Percentiles rank a stretch among this genome's conserved stretches.
Conservation (phyloP, 2,888 invertebrate genomes). For the Campoletis raptor region DNA sequence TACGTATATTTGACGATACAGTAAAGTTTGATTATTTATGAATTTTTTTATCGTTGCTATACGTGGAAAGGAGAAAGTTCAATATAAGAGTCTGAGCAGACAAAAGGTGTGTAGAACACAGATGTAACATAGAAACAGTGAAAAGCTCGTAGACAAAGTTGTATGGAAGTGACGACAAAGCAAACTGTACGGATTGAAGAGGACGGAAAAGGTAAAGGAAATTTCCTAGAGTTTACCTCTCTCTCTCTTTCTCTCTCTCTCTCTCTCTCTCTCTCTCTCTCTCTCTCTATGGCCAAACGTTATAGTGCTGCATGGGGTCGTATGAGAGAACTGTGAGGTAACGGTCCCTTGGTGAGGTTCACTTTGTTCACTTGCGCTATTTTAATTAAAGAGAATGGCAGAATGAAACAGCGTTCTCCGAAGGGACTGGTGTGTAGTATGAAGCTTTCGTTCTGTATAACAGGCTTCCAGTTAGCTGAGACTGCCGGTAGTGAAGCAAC, state of each 20-base stretch:
- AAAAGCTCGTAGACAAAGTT: slow-evolving; percentile 17
- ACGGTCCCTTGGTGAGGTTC: slow-evolving; percentile 59
- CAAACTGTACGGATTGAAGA: slow-evolving; percentile 25
- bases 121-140: slow-evolving; percentile 35
- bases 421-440: slow-evolving; percentile 44
- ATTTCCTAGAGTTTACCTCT: slow-evolving; percentile 58
- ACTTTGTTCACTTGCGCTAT: slow-evolving; percentile 72
- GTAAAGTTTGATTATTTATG: neutral
- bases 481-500: slow-evolving; percentile 7
- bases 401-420: slow-evolving; percentile 70
- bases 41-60: slow-evolving; percentile 25
- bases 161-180: slow-evolving; percentile 58
- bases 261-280: neutral
- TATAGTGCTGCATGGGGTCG: slow-evolving; percentile 50
- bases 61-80: slow-evolving; percentile 29
- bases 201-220: slow-evolving; percentile 57
- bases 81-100: slow-evolving; percentile 45
- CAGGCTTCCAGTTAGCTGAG: slow-evolving; percentile 18
- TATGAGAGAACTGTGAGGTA: slow-evolving; percentile 51
- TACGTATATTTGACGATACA: neutral
- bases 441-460: slow-evolving; percentile 35
- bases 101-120: slow-evolving; percentile 50
- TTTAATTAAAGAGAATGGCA: slow-evolving; percentile 78
- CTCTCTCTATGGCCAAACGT: neutral
- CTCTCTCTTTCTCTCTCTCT: slow-evolving; percentile 21